These are phyloP conservation scores for Epinotia brunnichana DNA, from an alignment of 2,888 invertebrate genomes.

Conservation along the genomic window DNA sequence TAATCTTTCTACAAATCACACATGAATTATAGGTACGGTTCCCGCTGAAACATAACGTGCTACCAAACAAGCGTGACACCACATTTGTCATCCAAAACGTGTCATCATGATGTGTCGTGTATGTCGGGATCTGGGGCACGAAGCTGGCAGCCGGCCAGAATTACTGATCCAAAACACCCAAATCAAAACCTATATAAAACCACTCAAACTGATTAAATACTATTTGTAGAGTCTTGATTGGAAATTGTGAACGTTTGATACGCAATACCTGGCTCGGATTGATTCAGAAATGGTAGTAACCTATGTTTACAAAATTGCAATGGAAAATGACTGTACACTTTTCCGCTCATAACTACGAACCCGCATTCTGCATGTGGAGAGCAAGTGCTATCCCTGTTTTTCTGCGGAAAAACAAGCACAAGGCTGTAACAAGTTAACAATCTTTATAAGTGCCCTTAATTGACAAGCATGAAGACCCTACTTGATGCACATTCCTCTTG, in stretches of 20 bases:
- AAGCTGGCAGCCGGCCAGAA: slow-evolving; percentile 32
- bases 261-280: background rate
- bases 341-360: too few species aligned
- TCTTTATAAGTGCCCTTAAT: too few species aligned
- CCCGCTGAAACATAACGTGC: background rate
- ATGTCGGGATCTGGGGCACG: slow-evolving; percentile 23
- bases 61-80: slow-evolving; percentile 22
- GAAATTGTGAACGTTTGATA: background rate
- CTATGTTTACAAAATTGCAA: too few species aligned
- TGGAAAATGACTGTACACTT: too few species aligned
- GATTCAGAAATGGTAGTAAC: background rate
- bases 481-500: too few species aligned
- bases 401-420: too few species aligned
- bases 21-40: background rate
- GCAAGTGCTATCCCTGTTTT: too few species aligned
- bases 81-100: slow-evolving; percentile 38
- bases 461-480: too few species aligned
- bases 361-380: too few species aligned
- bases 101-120: slow-evolving; percentile 19
- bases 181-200: slow-evolving; percentile 32
- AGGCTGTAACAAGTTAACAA: too few species aligned
- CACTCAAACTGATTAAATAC: slow-evolving; percentile 26
- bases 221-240: slow-evolving; percentile 11
- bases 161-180: slow-evolving; percentile 14
- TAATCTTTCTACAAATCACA: background rate